Base-by-base conservation (phyloP, 2,888 invertebrate species). In the Operophtera brumata region DNA sequence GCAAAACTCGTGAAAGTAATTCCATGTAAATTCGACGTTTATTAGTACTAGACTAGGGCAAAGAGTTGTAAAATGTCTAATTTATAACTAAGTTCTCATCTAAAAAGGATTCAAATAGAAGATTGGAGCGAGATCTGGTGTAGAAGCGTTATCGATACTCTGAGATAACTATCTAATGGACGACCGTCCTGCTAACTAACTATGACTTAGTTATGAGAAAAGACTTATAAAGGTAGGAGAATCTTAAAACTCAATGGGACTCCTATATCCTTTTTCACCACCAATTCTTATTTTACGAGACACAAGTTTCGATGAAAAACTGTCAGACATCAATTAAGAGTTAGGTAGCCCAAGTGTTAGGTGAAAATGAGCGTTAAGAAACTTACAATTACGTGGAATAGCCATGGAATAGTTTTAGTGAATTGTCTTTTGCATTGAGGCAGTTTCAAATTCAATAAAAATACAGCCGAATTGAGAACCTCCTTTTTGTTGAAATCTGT, bases 201-300 rank as follows among this genome's bases (percentile, higher is more conserved):
- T 86, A 88, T 84, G 86, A 88, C 86, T 86, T 86, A 88, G 84
- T 80, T 82, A 79, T 76, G 75, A 83, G 76, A 80, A 74, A 71
- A 77, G 77, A 80, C 82, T 83, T 83, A 84, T 59, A 75, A 14
- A 64, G 20, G 20, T 20, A 20, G 77, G 73, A 77, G 71, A 79
- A 80, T 78, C 75, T 80, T 80, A 80, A 9, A 6, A 30, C 77
- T 70, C 67, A 66, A 70, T 66, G 68, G 66, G 68, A 70, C 70
- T 68, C 7, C 30, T 30, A 30, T 30, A 8, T 2, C 9, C 2
- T 7, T 30, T 30, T 1, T 5, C 30, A 30, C 9, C 8, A 30
- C 30, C 20, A 20, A 4, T 4, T 20, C 20, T 3, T 20, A 20
- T 4, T 20, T 20, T 20, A 20, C 20, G 4, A 4, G 20, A 20